phyloP scores from a whole-genome alignment of 2,113 vertebrate genomes.

The Lanius collurio region DNA sequence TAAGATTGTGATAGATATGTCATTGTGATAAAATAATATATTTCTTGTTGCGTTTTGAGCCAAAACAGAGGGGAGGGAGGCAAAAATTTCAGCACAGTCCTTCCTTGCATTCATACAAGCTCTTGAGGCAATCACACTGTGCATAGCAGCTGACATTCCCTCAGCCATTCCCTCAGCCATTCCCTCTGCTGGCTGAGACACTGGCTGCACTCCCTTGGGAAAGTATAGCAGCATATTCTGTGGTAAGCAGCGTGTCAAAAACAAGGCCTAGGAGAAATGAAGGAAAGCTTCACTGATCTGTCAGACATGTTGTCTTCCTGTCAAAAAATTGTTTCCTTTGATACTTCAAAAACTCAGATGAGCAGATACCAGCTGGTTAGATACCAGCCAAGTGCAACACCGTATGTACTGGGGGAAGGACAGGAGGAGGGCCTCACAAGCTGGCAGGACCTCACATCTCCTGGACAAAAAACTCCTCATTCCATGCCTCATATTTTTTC shows the following conservation, averaged over 20 bases:
- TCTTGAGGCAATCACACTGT: neutral
- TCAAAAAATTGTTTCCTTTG: neutral
- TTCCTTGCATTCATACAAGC: neutral
- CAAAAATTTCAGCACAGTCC: neutral
- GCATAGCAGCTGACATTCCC: neutral
- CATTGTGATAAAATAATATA: neutral
- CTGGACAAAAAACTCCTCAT: neutral
- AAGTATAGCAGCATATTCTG: neutral
- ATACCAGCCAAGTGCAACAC: neutral
- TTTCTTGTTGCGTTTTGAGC: neutral
- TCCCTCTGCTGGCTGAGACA: neutral
- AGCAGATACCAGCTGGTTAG: neutral
- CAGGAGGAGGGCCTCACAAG: neutral
- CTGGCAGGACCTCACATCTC: neutral
- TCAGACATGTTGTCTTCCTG: neutral
- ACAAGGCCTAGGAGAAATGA: neutral
- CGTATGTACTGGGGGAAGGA: neutral
- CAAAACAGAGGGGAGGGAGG: neutral
- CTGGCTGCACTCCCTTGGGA: accelerated
- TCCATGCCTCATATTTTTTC: neutral
- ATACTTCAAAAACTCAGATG: neutral
- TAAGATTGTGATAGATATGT: neutral
- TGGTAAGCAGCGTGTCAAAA: neutral
- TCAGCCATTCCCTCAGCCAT: neutral
- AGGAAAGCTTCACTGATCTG: neutral